Base-by-base conservation (phyloP, 2,113 vertebrate genomes). In the Leiothrix lutea region DNA sequence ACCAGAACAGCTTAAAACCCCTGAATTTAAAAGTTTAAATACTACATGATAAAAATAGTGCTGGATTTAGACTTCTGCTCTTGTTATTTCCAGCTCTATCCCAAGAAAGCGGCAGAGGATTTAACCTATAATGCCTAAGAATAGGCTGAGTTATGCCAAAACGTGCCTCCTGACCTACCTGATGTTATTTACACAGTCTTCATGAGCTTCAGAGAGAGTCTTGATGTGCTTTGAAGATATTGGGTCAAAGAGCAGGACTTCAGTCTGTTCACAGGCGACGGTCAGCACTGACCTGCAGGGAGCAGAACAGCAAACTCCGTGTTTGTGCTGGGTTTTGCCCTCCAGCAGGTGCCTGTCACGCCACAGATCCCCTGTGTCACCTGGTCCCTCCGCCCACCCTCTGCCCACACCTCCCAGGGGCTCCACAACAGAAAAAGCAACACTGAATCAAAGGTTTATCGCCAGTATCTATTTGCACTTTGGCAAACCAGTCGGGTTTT, bases 161-260 rank as follows among this genome's bases (percentile, higher is more conserved):
- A 36, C 2, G 11, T 8, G n/a, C 40, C 50, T 83, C 74, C 84
- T 80, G 36, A 97, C 98, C 85, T 42, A 99, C 99, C 99, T 99
- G 97, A 99, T 99, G 97, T 99, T 99, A 98, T 99, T 99, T 78
- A 99, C 99, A 88, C 99, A 99, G 96, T 99, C 99, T 92, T 99
- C 99, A 8, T 99, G 99, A 73, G 99, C 99, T 95, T 99, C 99
- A 24, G 99, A 99, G 86, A 99, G 98, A 35, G 99, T 99, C 98
- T 99, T 99, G 96, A 99, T 99, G 97, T 99, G 99, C 97, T 98
- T 98, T 95, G 99, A 99, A 74, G 99, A 99, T 94, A 99, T 98
- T 4, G 99, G 99, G 89, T 99, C 99, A 94, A 99, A 99, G 95
- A 99, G 98, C 50, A 99, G 98, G 48, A 99, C 99, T 97, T 99